A percentile compares a stretch with the other conserved stretches of the same genome.
These are phyloP conservation scores for Drosophila falleni DNA, from an alignment of 2,888 invertebrate species.

Conservation along the genomic window DNA sequence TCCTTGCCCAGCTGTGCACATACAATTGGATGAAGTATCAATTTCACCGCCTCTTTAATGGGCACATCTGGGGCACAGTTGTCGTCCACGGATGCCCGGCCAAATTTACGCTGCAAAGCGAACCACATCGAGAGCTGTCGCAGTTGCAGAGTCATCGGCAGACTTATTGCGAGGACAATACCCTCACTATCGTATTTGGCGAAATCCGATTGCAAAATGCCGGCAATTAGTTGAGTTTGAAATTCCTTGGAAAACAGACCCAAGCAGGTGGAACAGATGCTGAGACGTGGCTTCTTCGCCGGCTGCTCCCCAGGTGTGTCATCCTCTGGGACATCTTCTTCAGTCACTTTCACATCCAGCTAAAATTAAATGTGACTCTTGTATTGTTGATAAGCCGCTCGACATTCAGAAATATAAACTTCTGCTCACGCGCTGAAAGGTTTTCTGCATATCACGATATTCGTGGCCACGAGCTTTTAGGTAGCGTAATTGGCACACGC, in stretches of 20 bases:
- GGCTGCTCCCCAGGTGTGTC: conserved; percentile 34
- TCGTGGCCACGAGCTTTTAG: conserved; percentile 87
- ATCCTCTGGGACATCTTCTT: neutral
- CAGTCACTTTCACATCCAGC: conserved; percentile 61
- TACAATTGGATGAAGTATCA: conserved; percentile 88
- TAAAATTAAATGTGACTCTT: conserved; percentile 34
- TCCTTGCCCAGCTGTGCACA: conserved; percentile 86
- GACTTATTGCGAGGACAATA: conserved; percentile 90
- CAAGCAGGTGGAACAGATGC: conserved; percentile 90
- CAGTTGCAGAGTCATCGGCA: conserved; percentile 89
- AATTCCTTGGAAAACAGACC: conserved; percentile 89
- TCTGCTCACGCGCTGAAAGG: conserved; percentile 86
- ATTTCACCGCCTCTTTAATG: conserved; percentile 93
- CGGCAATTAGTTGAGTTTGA: conserved; percentile 86
- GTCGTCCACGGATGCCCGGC: conserved; percentile 84
- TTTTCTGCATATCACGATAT: conserved; percentile 86
- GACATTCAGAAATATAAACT: neutral
- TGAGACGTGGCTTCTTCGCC: conserved; percentile 86
- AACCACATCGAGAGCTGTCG: conserved; percentile 89
- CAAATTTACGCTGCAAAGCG: conserved; percentile 87
- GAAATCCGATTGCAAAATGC: conserved; percentile 86
- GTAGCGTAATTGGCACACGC: conserved; percentile 90
- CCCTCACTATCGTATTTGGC: conserved; percentile 88
- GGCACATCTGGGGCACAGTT: conserved; percentile 86
- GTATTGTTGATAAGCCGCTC: conserved; percentile 12